These are phyloP conservation scores for Bovichtus variegatus DNA, from an alignment of 2,797 vertebrate genomes.

Conservation along the genomic window DNA sequence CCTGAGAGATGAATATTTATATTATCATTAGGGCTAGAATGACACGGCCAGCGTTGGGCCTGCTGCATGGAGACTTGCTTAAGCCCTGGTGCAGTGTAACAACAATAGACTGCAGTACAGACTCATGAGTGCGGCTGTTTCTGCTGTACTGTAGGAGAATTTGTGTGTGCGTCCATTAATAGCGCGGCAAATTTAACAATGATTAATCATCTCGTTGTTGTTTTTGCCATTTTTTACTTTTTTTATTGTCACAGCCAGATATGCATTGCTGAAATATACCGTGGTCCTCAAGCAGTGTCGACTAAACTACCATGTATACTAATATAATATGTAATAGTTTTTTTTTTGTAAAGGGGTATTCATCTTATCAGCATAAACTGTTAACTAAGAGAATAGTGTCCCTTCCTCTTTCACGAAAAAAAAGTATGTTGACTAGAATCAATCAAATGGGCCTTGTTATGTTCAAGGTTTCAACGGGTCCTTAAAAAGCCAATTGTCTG, in stretches of 20 bases:
- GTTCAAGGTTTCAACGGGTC: too few species aligned
- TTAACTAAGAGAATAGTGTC: background rate
- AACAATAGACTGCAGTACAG: slow-evolving; percentile 44
- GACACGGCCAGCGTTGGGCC: slow-evolving; percentile 41
- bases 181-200: slow-evolving; percentile 4
- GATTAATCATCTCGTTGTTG: slow-evolving; percentile 17
- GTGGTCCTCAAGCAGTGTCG: background rate
- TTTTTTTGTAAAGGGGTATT: background rate
- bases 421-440: background rate
- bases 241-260: background rate
- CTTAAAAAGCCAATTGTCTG: too few species aligned
- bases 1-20: slow-evolving; percentile 74
- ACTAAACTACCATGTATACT: background rate
- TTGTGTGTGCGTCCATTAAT: slow-evolving; percentile 10
- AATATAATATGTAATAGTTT: background rate
- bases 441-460: background rate
- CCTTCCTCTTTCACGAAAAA: background rate
- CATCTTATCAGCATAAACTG: background rate
- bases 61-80: slow-evolving; percentile 44
- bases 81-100: slow-evolving; percentile 17
- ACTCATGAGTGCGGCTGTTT: slow-evolving; percentile 51
- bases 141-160: slow-evolving; percentile 27
- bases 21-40: slow-evolving; percentile 69
- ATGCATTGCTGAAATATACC: background rate
- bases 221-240: background rate